phyloP scores from a whole-genome alignment of 2,888 invertebrate genomes.

The Drosophila hawaiiensis region DNA sequence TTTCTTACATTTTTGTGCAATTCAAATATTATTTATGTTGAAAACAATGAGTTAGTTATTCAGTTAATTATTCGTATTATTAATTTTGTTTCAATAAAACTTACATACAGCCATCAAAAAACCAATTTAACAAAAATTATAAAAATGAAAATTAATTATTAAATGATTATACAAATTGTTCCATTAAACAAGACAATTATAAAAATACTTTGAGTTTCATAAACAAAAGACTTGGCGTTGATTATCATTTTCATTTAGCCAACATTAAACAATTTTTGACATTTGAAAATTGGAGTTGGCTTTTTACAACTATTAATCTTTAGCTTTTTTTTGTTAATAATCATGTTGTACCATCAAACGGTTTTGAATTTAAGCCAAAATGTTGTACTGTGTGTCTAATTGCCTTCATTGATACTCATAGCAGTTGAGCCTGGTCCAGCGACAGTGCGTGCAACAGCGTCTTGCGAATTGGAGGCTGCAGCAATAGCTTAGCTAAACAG shows the following conservation, averaged over 20 bases:
- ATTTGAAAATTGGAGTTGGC: neutral
- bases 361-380: neutral
- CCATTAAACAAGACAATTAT: neutral
- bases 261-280: neutral
- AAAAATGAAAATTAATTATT: rapidly evolving
- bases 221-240: neutral
- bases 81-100: no score
- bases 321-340: neutral
- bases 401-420: conserved; percentile 26
- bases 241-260: neutral
- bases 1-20: neutral
- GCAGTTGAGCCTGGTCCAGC: conserved; percentile 16
- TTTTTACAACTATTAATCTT: neutral
- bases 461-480: conserved; percentile 8
- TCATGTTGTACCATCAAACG: neutral
- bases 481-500: conserved; percentile 8
- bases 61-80: neutral
- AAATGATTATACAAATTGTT: neutral
- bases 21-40: neutral
- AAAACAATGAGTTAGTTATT: neutral
- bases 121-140: neutral
- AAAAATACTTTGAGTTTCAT: neutral
- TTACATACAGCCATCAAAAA: neutral
- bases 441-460: conserved; percentile 6
- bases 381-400: conserved; percentile 10